Base-by-base conservation (phyloP, 2,888 invertebrate species). In the Melanargia galathea region DNA sequence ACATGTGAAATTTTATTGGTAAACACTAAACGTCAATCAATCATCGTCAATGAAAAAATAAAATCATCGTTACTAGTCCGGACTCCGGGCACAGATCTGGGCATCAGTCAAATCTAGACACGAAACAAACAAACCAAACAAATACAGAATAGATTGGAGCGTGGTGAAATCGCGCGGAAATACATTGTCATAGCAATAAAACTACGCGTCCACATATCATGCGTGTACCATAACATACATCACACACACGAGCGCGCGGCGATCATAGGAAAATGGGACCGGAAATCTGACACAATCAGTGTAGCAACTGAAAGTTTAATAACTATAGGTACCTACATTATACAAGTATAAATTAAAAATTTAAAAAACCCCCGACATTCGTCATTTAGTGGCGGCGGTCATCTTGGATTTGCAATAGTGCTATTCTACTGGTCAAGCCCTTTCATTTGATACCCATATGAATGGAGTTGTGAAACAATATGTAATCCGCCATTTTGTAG, bases 141-240 rank as follows among this genome's bases (percentile, higher is more conserved):
- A n/a, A n/a, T 0, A 38, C 7, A 7, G n/a, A 40, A 40, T 40
- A 40, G 40, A 40, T 40, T 40, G 40, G 40, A 16, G 40, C 40
- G 40, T 4, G n/a, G 40, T n/a, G 40, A 40, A 40, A 40, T 40
- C 40, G 40, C 40, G 40, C 40, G 40, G 40, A 40, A 40, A 40
- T n/a, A n/a, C 16, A 40, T 16, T 7, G 40, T 5, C 40, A 40
- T 16, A 16, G n/a, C 40, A 40, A 40, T 40, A 40, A 5, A 40
- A 40, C 40, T 16, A n/a, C 40, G 40, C 40, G 35, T 13, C 35
- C n/a, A 0, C n/a, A 38, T 13, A 13, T 13, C 40, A n/a, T 13
- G n/a, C 38, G 13, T 5, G 16, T 7, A n/a, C 6, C 40, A n/a
- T 40, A 40, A 40, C 40, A 16, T 16, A 16, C n/a, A 40, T 40